phyloP scores from a whole-genome alignment of 1,140 invertebrate species.

The Conus ventricosus region DNA sequence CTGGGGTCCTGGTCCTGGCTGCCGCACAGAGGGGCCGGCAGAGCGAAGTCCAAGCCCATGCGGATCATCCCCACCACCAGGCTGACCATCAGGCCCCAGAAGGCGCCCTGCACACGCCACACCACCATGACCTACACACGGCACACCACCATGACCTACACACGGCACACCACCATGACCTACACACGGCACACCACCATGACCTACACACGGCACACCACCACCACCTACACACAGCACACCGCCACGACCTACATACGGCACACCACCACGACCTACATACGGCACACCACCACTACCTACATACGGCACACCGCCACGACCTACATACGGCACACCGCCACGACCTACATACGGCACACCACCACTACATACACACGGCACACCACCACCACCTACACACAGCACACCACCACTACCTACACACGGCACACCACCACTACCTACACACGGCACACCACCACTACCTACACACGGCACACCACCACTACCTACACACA shows the following conservation, averaged over 20 bases:
- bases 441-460: background rate
- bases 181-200: background rate
- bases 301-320: too few species aligned
- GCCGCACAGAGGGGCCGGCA: conserved; percentile 62
- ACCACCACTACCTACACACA: too few species aligned
- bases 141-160: background rate
- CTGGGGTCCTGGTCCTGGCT: conserved; percentile 54
- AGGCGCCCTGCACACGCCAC: conserved; percentile 74
- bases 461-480: background rate
- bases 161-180: background rate
- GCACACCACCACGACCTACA: background rate
- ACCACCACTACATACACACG: background rate
- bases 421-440: background rate
- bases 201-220: background rate
- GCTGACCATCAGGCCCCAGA: conserved; percentile 78
- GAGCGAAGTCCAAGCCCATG: conserved; percentile 67
- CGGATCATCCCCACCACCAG: conserved; percentile 73
- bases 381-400: background rate
- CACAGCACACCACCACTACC: background rate
- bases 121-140: background rate
- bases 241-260: too few species aligned
- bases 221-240: background rate
- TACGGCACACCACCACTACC: background rate
- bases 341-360: too few species aligned
- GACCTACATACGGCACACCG: too few species aligned